phyloP scores from a whole-genome alignment of 2,113 vertebrate genomes.

The Burhinus oedicnemus region DNA sequence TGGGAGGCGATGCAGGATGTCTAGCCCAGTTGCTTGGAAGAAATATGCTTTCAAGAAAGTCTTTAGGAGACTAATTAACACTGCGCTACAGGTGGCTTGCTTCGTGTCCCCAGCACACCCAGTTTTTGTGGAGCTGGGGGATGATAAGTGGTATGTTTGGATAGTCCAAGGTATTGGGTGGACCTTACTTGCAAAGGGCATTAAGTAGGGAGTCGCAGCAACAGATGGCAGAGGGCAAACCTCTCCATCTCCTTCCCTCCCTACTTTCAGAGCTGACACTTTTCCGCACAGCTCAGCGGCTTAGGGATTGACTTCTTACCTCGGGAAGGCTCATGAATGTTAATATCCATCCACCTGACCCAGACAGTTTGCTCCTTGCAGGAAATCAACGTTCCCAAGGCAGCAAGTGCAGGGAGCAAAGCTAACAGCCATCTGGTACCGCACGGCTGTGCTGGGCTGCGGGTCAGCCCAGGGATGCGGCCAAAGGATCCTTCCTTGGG shows the following conservation, averaged over 20 bases:
- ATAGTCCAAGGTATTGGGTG: not conserved
- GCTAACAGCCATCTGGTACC: not conserved
- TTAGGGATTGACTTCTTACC: constrained; percentile 13
- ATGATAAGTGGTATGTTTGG: not conserved
- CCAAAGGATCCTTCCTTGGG: not conserved
- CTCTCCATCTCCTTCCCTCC: not conserved
- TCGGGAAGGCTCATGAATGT: constrained; percentile 8
- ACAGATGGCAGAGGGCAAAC: not conserved
- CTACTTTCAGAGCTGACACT: not conserved
- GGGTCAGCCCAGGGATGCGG: not conserved
- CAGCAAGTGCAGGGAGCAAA: not conserved
- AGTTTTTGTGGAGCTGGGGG: not conserved
- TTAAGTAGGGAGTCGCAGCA: not conserved
- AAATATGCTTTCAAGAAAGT: not conserved
- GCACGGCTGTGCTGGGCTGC: fast-evolving
- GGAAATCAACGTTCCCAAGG: not conserved
- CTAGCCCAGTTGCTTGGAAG: not conserved
- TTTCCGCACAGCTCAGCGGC: not conserved
- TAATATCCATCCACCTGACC: not conserved
- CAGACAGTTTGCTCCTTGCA: not conserved
- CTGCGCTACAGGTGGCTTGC: not conserved
- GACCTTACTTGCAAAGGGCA: not conserved
- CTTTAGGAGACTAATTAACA: not conserved
- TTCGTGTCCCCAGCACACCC: not conserved
- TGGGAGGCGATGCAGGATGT: not conserved